Base-by-base conservation (phyloP, 2,113 vertebrate genomes). In the Sylvia atricapilla region DNA sequence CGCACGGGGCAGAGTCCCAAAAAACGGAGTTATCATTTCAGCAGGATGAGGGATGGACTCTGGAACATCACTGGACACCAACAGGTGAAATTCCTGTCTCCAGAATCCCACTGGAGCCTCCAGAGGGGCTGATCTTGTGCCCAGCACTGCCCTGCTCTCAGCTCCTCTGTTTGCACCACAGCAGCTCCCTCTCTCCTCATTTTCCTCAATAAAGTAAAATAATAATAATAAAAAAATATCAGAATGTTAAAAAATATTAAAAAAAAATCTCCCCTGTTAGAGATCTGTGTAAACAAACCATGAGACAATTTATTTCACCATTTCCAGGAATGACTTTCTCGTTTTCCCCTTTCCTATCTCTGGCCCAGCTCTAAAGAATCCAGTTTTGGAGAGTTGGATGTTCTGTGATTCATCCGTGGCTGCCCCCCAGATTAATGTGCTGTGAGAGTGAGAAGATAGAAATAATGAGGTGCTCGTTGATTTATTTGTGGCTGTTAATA, bases 401-500 rank as follows among this genome's bases (percentile, higher is more conserved):
- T 66, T 69, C 62, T 69, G 69, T 94, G 94, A 95, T 87, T 95
- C 93, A 93, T 73, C 94, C 46, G 0, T 9, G 64, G 64, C 64
- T 84, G 41, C 82, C 52, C 28, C 44, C 11, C 95, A 89, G 94
- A 96, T 94, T 79, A 52, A 95, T 94, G 87, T 94, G 67, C 91
- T 97, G 94, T 44, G 90, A 85, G 3, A 24, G 41, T 6, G 55
- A 89, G 89, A 85, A 83, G 81, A 50, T 62, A 31, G n/a, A 73
- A 89, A 73, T 91, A 93, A 97, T 18, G 90, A 89, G 87, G 91
- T 94, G 84, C 58, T 66, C 11, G 11, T 22, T 37, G 96, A 95
- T 95, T 96, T 96, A 96, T 95, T 95, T 95, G 87, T 97, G 93
- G 87, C 84, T 1, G 1, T 79, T 89, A 64, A 58, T 94, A 94